These are phyloP conservation scores for Ligdia adustata DNA, from an alignment of 2,888 invertebrate species.

Conservation along the genomic window DNA sequence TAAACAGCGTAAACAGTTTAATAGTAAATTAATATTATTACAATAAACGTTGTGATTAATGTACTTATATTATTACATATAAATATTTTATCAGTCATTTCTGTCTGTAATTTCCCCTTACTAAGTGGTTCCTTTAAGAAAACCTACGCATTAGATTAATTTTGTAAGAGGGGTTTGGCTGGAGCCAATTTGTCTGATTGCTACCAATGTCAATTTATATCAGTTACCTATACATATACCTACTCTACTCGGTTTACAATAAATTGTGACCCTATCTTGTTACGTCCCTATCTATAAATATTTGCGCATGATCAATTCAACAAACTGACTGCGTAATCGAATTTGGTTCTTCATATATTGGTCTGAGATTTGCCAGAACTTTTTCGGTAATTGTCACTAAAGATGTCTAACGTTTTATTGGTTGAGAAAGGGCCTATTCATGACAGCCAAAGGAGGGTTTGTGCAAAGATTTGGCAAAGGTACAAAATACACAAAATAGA, in stretches of 20 bases:
- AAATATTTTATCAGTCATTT: no score
- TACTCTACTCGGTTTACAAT: conserved; percentile 71
- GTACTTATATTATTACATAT: no score
- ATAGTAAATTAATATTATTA: no score
- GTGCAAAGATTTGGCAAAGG: conserved; percentile 6
- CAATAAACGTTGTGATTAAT: no score
- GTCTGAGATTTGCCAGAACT: conserved; percentile 22
- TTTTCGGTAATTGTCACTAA: conserved; percentile 25
- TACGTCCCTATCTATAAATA: conserved; percentile 80
- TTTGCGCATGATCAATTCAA: conserved; percentile 82
- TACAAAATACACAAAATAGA: conserved; percentile 8
- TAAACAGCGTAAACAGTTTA: no score
- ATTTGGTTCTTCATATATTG: conserved; percentile 43
- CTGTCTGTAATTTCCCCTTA: conserved; percentile 59
- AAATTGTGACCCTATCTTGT: conserved; percentile 80
- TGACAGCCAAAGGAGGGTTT: conserved; percentile 1
- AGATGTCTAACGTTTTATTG: conserved; percentile 24
- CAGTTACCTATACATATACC: conserved; percentile 58
- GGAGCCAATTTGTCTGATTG: conserved; percentile 85
- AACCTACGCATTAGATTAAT: conserved; percentile 81
- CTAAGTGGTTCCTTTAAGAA: conserved; percentile 78
- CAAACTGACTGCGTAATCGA: conserved; percentile 69
- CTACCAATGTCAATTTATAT: conserved; percentile 77
- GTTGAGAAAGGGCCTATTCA: conserved; percentile 7
- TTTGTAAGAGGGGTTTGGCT: conserved; percentile 75